Evolutionary conservation across 1,140 invertebrate genomes (phyloP).

Genomic region (Hyles euphorbiae): DNA sequence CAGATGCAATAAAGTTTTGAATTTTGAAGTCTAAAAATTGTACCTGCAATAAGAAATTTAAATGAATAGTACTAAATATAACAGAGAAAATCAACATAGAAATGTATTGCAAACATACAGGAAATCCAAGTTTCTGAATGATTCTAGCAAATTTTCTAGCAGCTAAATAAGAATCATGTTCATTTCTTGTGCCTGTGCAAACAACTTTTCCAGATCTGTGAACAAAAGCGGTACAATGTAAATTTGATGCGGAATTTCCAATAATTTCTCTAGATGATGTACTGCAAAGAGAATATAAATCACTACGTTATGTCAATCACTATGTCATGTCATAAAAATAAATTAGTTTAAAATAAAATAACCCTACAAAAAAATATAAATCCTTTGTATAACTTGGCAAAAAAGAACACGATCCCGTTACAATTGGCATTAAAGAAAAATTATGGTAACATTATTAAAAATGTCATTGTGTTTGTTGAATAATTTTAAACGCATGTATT

Average conservation of each 20-base stretch:
- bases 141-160: constrained; percentile 98
- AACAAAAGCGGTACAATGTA: constrained; percentile 14
- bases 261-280: too few relatives aligned
- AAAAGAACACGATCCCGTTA: too few relatives aligned
- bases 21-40: constrained; percentile 98
- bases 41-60: constrained; percentile 75
- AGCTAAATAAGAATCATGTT: constrained; percentile 94
- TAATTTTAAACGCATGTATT: too few relatives aligned
- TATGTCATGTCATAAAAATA: too few relatives aligned
- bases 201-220: constrained; percentile 97
- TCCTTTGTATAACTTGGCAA: too few relatives aligned
- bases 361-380: too few relatives aligned
- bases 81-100: neutral
- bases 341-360: too few relatives aligned
- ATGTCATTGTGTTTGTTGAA: too few relatives aligned
- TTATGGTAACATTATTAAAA: too few relatives aligned
- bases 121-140: constrained; percentile 97
- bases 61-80: neutral
- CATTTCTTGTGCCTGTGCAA: constrained; percentile 98
- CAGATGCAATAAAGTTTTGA: constrained; percentile 99
- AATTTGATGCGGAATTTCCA: neutral
- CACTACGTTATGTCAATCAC: too few relatives aligned
- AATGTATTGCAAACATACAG: constrained; percentile 77
- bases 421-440: too few relatives aligned
- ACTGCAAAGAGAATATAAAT: too few relatives aligned